Conservation (phyloP, 1,140 invertebrate species). For the Nebria ingens region DNA sequence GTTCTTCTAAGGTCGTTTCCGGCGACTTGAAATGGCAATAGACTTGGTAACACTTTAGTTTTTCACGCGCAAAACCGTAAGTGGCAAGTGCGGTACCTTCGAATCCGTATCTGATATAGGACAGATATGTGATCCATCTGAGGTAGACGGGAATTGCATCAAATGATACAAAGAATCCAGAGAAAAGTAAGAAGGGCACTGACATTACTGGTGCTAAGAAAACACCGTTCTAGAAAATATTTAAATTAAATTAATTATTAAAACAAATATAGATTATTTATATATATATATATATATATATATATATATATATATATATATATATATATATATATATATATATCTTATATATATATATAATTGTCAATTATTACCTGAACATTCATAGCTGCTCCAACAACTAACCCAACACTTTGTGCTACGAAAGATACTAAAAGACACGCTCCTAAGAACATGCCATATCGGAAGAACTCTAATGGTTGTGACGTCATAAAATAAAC, state of each 20-base stretch:
- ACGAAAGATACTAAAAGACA: conserved; percentile 89
- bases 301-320: background rate
- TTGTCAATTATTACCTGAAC: conserved; percentile 55
- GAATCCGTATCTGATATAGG: conserved; percentile 92
- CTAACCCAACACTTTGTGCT: conserved; percentile 87
- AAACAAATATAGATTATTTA: conserved; percentile 9
- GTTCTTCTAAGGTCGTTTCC: conserved; percentile 77
- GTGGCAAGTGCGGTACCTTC: conserved; percentile 90
- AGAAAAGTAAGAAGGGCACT: conserved; percentile 88
- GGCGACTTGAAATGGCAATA: conserved; percentile 89
- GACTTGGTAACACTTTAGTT: conserved; percentile 62
- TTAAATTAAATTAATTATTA: conserved; percentile 8
- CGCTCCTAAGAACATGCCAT: conserved; percentile 79
- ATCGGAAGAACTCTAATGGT: conserved; percentile 71
- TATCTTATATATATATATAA: background rate
- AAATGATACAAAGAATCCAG: conserved; percentile 95
- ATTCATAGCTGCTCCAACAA: conserved; percentile 91
- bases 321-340: conserved; percentile 8
- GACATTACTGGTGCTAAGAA: conserved; percentile 93
- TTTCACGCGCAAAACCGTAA: conserved; percentile 74
- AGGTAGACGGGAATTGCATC: conserved; percentile 92
- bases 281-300: background rate
- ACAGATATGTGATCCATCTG: conserved; percentile 90
- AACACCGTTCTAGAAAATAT: conserved; percentile 68
- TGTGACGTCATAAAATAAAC: conserved; percentile 94